These are phyloP conservation scores for Thalassoma bifasciatum DNA, from an alignment of 2,113 vertebrate species.

Conservation along the genomic window DNA sequence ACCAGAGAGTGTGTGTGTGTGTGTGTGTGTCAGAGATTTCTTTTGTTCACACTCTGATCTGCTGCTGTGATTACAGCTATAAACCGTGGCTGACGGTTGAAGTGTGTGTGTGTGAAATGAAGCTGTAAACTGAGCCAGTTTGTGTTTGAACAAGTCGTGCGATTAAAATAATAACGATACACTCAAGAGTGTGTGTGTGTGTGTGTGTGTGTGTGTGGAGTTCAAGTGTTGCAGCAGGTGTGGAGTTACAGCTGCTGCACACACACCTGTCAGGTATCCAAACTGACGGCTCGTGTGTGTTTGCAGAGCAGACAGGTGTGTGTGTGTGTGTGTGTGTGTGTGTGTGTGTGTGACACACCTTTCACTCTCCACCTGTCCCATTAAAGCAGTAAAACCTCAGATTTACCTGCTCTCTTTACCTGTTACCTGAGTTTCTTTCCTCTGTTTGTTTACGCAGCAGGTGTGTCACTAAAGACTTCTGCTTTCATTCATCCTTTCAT, in stretches of 20 bases:
- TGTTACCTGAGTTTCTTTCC: background rate
- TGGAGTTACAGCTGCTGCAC: constrained; percentile 37
- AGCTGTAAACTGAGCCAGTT: background rate
- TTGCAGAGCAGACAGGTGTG: constrained; percentile 28
- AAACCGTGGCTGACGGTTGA: background rate
- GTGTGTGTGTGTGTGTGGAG: background rate
- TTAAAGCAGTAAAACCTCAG: background rate
- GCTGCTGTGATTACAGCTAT: no score
- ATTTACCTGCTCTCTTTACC: background rate
- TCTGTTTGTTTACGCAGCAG: background rate
- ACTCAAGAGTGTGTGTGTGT: no score
- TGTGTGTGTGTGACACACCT: constrained; percentile 25
- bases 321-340: no score
- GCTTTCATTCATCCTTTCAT: no score
- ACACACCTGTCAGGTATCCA: constrained; percentile 59
- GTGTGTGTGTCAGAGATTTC: background rate
- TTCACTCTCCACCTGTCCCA: constrained; percentile 36
- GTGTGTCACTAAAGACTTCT: background rate
- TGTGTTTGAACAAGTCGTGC: background rate
- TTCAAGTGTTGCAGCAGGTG: constrained; percentile 12
- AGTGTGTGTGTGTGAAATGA: background rate
- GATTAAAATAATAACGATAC: background rate
- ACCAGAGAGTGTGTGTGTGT: background rate
- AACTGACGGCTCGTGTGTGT: background rate
- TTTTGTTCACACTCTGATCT: background rate